These are phyloP conservation scores for Drosophila takahashii DNA, from an alignment of 1,140 invertebrate genomes.

Conservation along the genomic window DNA sequence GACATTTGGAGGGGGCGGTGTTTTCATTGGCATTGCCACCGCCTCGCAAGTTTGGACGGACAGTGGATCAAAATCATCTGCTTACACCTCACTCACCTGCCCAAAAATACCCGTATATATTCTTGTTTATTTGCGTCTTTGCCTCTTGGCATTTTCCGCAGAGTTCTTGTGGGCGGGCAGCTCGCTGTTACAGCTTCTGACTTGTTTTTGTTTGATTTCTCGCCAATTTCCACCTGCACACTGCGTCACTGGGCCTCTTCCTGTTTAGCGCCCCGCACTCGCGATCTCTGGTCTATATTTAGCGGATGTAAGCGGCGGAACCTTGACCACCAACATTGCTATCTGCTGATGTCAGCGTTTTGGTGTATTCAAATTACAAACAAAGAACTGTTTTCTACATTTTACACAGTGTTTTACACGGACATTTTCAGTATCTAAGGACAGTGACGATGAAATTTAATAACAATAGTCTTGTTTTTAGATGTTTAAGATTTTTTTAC, in stretches of 20 bases:
- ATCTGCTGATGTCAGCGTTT: constrained; percentile 72
- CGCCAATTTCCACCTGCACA: constrained; percentile 65
- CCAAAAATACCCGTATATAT: constrained; percentile 40
- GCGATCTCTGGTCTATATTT: constrained; percentile 52
- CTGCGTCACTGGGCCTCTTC: constrained; percentile 75
- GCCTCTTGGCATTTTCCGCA: constrained; percentile 35
- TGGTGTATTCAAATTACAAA: constrained; percentile 31
- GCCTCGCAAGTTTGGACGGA: constrained; percentile 65
- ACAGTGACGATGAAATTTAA: background rate
- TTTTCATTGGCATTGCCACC: constrained; percentile 66
- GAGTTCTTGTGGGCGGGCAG: constrained; percentile 32
- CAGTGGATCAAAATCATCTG: constrained; percentile 31
- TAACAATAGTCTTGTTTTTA: background rate
- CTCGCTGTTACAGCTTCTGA: constrained; percentile 21
- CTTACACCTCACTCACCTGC: constrained; percentile 25
- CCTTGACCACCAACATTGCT: constrained; percentile 73
- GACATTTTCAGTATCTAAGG: background rate
- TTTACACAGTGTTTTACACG: background rate
- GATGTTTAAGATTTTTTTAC: background rate
- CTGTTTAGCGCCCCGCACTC: constrained; percentile 52
- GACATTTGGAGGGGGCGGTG: constrained; percentile 11
- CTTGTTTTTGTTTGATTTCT: constrained; percentile 58
- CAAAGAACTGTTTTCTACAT: background rate
- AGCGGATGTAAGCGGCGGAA: constrained; percentile 65
- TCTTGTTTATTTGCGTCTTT: constrained; percentile 62